Base-by-base conservation (phyloP, 2,888 invertebrate genomes). In the Megastigmus dorsalis region DNA sequence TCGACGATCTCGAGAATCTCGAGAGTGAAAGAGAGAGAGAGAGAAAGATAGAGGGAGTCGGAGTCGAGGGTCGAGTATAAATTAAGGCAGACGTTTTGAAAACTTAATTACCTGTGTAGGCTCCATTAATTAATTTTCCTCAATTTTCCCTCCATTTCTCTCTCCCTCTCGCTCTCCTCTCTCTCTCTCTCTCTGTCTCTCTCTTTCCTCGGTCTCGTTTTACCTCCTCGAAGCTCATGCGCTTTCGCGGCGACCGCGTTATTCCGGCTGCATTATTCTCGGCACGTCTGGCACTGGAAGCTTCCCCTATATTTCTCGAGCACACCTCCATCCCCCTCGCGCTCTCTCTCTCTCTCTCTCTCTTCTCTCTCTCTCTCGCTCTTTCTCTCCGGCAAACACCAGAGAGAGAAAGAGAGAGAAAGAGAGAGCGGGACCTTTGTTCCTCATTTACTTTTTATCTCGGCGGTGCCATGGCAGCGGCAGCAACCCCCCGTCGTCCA, bases 371-470 rank as follows among this genome's bases (percentile, higher is more conserved):
- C 71, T 52, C 70, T 69, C 72, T 74, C 77, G 67, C 80, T 63
- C 79, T 79, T 62, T 72, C 69, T 75, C 59, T 79, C 78, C 76
- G 2, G n/a, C 9, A 38, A 15, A 13, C 41, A 26, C 5, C n/a
- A n/a, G n/a, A n/a, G n/a, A n/a, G n/a, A n/a, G n/a, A n/a, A n/a
- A n/a, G n/a, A n/a, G n/a, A n/a, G n/a, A n/a, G n/a, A n/a, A n/a
- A n/a, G 50, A 75, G 78, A 73, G 59, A 74, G 79, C 81, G 81
- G 79, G 81, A 83, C 84, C 85, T 85, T 86, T 86, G 84, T 85
- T 86, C 85, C 85, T 87, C 86, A 85, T 86, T 87, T 87, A 86
- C 84, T 87, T 87, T 87, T 86, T 87, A 86, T 86, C 84, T 85
- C 81, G 77, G 77, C 50, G 69, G 78, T 48, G 70, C 74, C 69